phyloP scores from a whole-genome alignment of 2,113 vertebrate species.

The Delphinus delphis region DNA sequence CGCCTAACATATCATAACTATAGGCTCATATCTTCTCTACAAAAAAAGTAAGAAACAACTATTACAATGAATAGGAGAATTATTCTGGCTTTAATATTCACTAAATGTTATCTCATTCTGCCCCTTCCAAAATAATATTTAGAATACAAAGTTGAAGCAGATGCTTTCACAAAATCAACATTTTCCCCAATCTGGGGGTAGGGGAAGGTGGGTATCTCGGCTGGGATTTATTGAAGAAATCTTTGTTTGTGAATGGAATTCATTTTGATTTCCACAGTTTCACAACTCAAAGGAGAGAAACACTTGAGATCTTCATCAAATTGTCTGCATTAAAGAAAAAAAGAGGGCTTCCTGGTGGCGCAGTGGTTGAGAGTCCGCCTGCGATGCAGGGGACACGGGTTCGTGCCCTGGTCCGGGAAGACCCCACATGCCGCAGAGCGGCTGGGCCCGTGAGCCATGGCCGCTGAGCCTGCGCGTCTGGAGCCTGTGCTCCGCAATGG shows the following conservation, averaged over 20 bases:
- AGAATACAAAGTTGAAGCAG: slow-evolving; percentile 19
- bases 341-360: background rate
- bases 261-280: slow-evolving; percentile 44
- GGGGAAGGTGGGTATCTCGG: background rate
- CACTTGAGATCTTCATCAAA: slow-evolving; percentile 28
- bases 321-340: slow-evolving; percentile 67
- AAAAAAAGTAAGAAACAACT: background rate
- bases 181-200: slow-evolving; percentile 21
- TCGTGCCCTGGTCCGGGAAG: no score
- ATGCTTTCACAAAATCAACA: slow-evolving; percentile 45
- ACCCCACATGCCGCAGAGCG: rapidly evolving
- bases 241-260: slow-evolving; percentile 57
- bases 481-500: no score
- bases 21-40: background rate
- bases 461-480: no score
- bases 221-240: slow-evolving; percentile 53
- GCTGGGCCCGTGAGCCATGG: no score
- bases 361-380: no score
- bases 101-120: slow-evolving; percentile 29
- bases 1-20: background rate
- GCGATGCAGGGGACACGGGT: no score
- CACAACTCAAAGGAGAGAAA: slow-evolving; percentile 32
- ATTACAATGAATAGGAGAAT: background rate
- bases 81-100: slow-evolving; percentile 53
- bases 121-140: slow-evolving; percentile 46